phyloP scores from a whole-genome alignment of 2,888 invertebrate species.

The Eristalis arbustorum region DNA sequence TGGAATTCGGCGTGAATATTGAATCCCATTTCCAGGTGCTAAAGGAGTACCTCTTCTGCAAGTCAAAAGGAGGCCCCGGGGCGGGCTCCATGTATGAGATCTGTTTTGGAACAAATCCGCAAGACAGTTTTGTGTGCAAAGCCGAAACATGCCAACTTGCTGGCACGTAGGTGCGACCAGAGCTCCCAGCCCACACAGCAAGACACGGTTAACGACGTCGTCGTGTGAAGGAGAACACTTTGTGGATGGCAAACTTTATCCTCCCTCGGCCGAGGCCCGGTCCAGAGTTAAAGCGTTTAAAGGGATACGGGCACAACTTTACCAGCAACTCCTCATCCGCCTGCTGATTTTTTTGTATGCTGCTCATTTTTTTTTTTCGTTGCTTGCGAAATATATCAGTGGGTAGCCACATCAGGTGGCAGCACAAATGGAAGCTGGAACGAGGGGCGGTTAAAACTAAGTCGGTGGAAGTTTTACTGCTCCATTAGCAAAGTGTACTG shows the following conservation, averaged over 20 bases:
- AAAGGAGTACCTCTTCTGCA: constrained; percentile 8
- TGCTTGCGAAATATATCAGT: constrained; percentile 19
- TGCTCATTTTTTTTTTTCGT: neutral
- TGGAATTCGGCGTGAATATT: constrained; percentile 20
- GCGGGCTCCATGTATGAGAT: neutral
- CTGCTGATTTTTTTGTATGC: constrained; percentile 9
- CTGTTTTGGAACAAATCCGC: neutral
- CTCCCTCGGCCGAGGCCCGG: constrained; percentile 3
- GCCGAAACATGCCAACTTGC: constrained; percentile 1
- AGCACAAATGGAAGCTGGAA: neutral
- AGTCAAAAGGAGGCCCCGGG: constrained; percentile 6
- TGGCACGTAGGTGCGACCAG: neutral
- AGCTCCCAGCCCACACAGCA: neutral
- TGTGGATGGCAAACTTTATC: constrained; percentile 9
- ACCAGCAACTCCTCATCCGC: neutral
- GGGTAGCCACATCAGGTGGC: constrained; percentile 1
- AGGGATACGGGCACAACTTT: constrained; percentile 18
- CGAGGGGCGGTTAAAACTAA: constrained; percentile 51
- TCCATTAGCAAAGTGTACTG: constrained; percentile 11
- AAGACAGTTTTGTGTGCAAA: neutral
- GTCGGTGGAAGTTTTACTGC: constrained; percentile 44
- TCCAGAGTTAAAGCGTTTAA: constrained; percentile 42
- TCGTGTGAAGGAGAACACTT: constrained; percentile 28
- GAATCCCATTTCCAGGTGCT: constrained; percentile 27
- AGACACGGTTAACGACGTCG: neutral